These are phyloP conservation scores for Crematogaster levior DNA, from an alignment of 2,888 invertebrate genomes.

Conservation along the genomic window DNA sequence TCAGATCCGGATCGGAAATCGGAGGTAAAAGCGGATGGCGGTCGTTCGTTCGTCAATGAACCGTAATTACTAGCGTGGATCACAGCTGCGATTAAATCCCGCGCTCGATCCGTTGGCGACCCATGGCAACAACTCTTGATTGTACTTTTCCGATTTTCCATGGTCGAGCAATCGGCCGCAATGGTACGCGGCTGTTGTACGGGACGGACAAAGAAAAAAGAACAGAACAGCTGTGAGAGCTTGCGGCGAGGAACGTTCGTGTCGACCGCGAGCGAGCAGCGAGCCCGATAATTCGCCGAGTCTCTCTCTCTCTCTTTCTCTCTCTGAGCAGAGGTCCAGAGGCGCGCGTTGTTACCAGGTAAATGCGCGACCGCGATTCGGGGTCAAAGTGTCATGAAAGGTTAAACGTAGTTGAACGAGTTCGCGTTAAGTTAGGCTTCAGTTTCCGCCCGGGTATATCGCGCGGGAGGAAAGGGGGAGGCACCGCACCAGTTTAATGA, in stretches of 20 bases:
- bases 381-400: conserved; percentile 81
- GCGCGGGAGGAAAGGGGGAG: conserved; percentile 41
- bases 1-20: conserved; percentile 37
- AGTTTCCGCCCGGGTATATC: conserved; percentile 74
- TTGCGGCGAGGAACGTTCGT: conserved; percentile 1
- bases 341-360: conserved; percentile 52
- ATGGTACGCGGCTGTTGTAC: conserved; percentile 25
- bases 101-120: conserved; percentile 7
- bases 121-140: conserved; percentile 79
- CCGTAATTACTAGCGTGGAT: conserved; percentile 69
- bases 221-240: not conserved
- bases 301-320: conserved; percentile 56
- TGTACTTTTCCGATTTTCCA: conserved; percentile 78
- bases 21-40: conserved; percentile 50
- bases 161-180: conserved; percentile 34
- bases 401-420: conserved; percentile 81
- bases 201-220: conserved; percentile 30
- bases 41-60: conserved; percentile 66
- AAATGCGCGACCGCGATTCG: conserved; percentile 54
- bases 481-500: conserved; percentile 78
- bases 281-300: conserved; percentile 71
- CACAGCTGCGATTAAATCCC: conserved; percentile 67
- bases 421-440: conserved; percentile 79
- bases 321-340: conserved; percentile 55
- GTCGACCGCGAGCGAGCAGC: conserved; percentile 23